Conservation (phyloP, 2,797 vertebrate genomes). For the Hoplostethus mediterraneus region DNA sequence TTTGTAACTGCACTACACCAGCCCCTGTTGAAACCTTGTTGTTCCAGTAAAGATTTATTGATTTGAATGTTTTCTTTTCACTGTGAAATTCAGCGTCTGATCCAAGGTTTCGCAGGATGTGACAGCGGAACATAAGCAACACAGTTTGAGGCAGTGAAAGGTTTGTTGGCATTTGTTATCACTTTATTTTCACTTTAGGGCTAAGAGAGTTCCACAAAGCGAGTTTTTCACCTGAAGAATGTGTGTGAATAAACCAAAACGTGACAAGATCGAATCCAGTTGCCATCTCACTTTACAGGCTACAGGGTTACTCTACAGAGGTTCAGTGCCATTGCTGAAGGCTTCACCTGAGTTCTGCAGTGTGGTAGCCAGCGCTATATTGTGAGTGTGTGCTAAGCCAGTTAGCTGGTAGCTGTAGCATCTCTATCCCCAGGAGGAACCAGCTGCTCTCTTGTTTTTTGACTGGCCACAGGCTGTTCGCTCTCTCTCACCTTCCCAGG, state of each 20-base stretch:
- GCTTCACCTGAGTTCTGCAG: slow-evolving; percentile 14
- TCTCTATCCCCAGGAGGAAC: slow-evolving; percentile 56
- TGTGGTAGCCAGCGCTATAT: not conserved
- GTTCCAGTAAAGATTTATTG: not conserved
- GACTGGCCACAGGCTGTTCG: slow-evolving; percentile 66
- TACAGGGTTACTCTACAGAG: too few species aligned
- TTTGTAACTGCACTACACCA: not conserved
- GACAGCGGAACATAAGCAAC: too few species aligned
- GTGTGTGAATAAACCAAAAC: not conserved
- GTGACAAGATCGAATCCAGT: not conserved
- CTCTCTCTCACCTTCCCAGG: slow-evolving; percentile 45
- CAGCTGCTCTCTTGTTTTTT: slow-evolving; percentile 69
- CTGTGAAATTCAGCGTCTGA: not conserved
- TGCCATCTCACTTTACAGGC: too few species aligned
- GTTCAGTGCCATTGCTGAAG: slow-evolving; percentile 6
- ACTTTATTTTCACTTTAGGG: too few species aligned
- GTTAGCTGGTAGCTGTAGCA: slow-evolving; percentile 27
- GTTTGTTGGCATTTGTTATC: not conserved
- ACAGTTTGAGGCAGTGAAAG: not conserved
- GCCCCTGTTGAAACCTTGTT: too few species aligned
- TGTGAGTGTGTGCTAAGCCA: slow-evolving; percentile 28
- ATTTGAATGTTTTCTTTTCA: not conserved
- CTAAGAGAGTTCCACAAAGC: too few species aligned
- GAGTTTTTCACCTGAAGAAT: not conserved
- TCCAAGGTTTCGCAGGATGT: not conserved